Evolutionary conservation across 2,113 vertebrate species (phyloP), one percentile per base, ranked within the genome.

Genomic region (Cinclus cinclus): DNA sequence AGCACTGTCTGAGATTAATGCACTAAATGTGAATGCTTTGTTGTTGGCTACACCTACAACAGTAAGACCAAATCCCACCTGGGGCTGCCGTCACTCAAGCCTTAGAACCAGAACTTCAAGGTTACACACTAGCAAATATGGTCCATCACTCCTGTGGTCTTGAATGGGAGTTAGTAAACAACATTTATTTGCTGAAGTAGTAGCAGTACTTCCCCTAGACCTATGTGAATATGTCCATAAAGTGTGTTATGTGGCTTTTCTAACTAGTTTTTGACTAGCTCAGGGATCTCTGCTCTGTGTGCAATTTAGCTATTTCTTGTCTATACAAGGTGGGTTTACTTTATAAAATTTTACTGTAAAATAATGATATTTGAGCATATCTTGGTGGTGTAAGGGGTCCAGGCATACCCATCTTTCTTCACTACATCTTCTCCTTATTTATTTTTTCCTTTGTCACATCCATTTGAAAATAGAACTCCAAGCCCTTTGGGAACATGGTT

Each of bases 261-360:
- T 59, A 41, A 46, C 53, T 84, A 63, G 59, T 89, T 92, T 93
- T 70, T 74, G 4, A 58, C 62, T 68, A 90, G 68, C 96, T 96
- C 96, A 97, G 96, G 95, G 94, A 96, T 90, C 27, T 87, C 76
- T 77, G 50, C 50, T 90, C 22, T 81, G 12, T 88, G 83, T 93
- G 70, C 76, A 90, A 9, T 91, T 21, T 67, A 78, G 52, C 27
- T 88, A 52, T 88, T 88, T 92, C n/a, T 94, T 69, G 44, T 47
- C 60, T 78, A 44, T 24, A 56, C 19, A 50, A 83, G 30, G 44
- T 86, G 52, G 15, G 63, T 73, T 95, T 84, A 6, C 87, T 82
- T 74, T 44, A 22, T 13, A 30, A 90, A 86, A 63, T 50, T 52
- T 31, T 59, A 33, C 24, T 67, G 13, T 59, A 63, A 41, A 69